Evolutionary conservation across 2,797 vertebrate species (phyloP).

Genomic region (Simalia tracyae): DNA sequence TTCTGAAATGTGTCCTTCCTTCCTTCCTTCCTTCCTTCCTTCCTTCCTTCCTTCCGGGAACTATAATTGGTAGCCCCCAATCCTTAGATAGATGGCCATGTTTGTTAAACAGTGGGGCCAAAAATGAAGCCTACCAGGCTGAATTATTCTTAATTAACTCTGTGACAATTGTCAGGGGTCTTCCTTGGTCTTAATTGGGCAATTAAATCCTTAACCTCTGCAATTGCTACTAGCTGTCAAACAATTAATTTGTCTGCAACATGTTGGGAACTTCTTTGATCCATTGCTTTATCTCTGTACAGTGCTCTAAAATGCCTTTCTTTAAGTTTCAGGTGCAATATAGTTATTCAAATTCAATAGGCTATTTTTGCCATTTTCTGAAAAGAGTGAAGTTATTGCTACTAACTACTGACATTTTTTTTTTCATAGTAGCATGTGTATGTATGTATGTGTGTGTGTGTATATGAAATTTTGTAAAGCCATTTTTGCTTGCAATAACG

Average conservation of each 20-base stretch:
- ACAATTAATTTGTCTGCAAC: background rate
- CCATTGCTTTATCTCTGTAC: background rate
- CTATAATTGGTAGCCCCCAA: background rate
- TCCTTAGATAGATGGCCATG: background rate
- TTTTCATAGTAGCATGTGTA: too few species aligned
- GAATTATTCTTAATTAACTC: background rate
- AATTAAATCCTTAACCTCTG: background rate
- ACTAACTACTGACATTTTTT: too few species aligned
- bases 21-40: background rate
- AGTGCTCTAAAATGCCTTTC: background rate
- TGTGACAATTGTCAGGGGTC: background rate
- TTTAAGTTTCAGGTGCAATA: background rate
- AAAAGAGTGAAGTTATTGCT: too few species aligned
- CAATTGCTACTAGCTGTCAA: background rate
- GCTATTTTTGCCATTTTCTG: background rate
- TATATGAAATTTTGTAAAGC: too few species aligned
- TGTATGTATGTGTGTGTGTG: too few species aligned
- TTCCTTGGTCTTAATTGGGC: background rate
- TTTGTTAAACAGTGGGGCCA: background rate
- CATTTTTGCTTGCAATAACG: background rate
- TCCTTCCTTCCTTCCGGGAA: background rate
- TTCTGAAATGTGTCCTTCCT: background rate
- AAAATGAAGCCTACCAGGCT: background rate
- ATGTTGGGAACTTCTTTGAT: background rate
- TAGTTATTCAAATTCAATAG: background rate